Conservation (phyloP, 2,888 invertebrate species). For the Yponomeuta plumbellus region DNA sequence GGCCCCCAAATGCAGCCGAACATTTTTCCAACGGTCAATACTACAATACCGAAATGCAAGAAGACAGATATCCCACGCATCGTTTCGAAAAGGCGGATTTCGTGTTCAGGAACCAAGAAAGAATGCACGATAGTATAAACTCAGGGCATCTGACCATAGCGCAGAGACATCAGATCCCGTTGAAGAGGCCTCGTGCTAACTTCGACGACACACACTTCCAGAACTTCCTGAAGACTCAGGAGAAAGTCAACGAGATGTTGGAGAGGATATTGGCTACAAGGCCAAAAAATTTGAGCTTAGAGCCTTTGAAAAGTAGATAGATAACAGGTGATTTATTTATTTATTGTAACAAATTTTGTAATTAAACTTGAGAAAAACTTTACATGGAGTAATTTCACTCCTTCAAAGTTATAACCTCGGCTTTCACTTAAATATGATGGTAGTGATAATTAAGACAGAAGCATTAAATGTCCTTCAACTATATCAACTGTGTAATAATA, state of each 20-base stretch:
- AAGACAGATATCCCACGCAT: neutral
- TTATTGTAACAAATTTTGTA: neutral
- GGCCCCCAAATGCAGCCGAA: neutral
- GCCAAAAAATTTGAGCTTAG: conserved; percentile 36
- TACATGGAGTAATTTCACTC: too few relatives aligned
- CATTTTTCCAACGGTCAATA: neutral
- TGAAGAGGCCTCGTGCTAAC: conserved; percentile 34
- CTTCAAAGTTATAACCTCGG: too few relatives aligned
- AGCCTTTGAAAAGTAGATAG: neutral
- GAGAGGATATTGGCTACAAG: conserved; percentile 49
- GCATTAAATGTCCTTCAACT: too few relatives aligned
- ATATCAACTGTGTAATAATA: too few relatives aligned
- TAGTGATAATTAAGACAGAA: too few relatives aligned
- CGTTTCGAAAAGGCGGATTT: neutral
- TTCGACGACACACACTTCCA: conserved; percentile 52
- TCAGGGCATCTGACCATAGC: neutral
- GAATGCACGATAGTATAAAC: neutral
- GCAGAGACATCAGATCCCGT: conserved; percentile 27
- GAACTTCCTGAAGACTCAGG: conserved; percentile 56
- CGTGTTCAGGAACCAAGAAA: neutral
- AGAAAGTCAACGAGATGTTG: conserved; percentile 62
- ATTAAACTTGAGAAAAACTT: neutral
- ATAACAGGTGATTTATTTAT: neutral
- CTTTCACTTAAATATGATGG: too few relatives aligned
- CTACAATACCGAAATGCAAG: neutral